Percentiles rank a stretch among this genome's conserved stretches.
phyloP scores from a whole-genome alignment of 2,888 invertebrate species.

The Ennomos fuscantarius region DNA sequence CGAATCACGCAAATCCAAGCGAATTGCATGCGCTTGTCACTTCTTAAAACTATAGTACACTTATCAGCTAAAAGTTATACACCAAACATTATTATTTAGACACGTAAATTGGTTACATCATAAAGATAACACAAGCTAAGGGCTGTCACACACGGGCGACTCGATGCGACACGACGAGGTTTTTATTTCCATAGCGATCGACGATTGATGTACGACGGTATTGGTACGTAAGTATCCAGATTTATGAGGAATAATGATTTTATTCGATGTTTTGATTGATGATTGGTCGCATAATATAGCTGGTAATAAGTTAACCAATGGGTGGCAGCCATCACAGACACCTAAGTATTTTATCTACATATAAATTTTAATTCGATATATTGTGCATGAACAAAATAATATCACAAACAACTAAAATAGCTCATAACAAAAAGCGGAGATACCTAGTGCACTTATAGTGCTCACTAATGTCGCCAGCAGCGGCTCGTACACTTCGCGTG shows the following conservation, averaged over 20 bases:
- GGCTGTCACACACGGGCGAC: slow-evolving; percentile 6
- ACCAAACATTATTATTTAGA: slow-evolving; percentile 6
- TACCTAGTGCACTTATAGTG: background rate
- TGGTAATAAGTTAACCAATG: background rate
- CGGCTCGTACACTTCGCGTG: too few species aligned
- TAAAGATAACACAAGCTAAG: slow-evolving; percentile 8
- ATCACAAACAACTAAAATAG: slow-evolving; percentile 9
- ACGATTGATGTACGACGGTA: too few species aligned
- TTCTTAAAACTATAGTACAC: slow-evolving; percentile 5
- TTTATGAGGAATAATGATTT: too few species aligned
- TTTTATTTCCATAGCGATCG: too few species aligned
- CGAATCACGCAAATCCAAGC: background rate
- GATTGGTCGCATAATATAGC: too few species aligned
- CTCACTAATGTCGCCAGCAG: too few species aligned
- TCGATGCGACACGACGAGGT: too few species aligned
- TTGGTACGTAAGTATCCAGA: too few species aligned
- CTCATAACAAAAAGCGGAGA: background rate
- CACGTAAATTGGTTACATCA: slow-evolving; percentile 10
- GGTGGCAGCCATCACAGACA: slow-evolving; percentile 6
- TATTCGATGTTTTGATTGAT: too few species aligned
- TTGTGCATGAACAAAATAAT: slow-evolving; percentile 13
- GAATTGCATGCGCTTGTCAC: slow-evolving; percentile 5
- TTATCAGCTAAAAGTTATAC: slow-evolving; percentile 5
- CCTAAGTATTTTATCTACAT: background rate
- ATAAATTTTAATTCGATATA: slow-evolving; percentile 2